Evolutionary conservation across 2,797 vertebrate genomes (phyloP).

Genomic region (Morus bassanus): DNA sequence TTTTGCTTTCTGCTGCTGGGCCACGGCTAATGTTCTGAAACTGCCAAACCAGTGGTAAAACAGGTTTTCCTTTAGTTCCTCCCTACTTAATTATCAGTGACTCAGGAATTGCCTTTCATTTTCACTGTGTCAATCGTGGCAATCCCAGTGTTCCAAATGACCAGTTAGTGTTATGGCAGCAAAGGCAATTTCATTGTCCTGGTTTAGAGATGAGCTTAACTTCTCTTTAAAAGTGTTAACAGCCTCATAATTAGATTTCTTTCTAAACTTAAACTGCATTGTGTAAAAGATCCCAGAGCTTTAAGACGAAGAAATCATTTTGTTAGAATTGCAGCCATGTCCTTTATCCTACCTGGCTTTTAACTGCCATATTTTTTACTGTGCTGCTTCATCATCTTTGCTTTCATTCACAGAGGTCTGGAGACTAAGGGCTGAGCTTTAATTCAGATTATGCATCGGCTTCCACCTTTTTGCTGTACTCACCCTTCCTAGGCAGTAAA

Average conservation of each 20-base stretch:
- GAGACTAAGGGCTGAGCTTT: neutral
- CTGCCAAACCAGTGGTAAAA: neutral
- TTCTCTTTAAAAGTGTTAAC: conserved; percentile 61
- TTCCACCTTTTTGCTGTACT: neutral
- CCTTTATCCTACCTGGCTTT: neutral
- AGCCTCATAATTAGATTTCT: conserved; percentile 64
- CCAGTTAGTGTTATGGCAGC: conserved; percentile 60
- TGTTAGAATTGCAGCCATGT: neutral
- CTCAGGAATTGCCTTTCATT: conserved; percentile 56
- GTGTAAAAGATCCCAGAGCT: conserved; percentile 19
- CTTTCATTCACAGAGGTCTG: neutral
- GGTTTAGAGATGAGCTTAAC: conserved; percentile 10
- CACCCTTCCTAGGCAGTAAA: neutral
- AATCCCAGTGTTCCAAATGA: conserved; percentile 49
- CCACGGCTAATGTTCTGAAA: neutral
- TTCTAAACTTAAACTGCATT: conserved; percentile 41
- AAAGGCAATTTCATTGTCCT: conserved; percentile 27
- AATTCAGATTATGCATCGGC: neutral
- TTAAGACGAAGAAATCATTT: conserved; percentile 20
- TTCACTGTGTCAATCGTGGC: conserved; percentile 49
- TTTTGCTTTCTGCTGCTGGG: conserved; percentile 8
- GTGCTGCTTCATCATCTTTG: neutral
- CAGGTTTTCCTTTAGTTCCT: conserved; percentile 13
- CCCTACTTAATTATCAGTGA: conserved; percentile 49
- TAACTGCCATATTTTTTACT: neutral